Evolutionary conservation across 2,888 invertebrate genomes (phyloP).

Genomic region (Scaptomyza parva): DNA sequence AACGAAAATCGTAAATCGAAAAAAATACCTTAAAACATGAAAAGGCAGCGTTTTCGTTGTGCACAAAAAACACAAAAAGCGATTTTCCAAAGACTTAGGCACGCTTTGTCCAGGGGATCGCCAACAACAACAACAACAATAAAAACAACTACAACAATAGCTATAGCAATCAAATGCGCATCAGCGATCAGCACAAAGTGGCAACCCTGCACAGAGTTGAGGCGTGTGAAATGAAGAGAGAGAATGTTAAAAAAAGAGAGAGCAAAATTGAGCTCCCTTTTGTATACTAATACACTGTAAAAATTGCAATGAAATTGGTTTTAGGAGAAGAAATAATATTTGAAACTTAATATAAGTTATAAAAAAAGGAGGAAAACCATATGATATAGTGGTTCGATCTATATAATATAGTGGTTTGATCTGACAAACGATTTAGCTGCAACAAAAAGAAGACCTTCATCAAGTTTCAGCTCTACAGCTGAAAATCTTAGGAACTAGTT

Average conservation of each 20-base stretch:
- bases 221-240: constrained; percentile 47
- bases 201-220: constrained; percentile 14
- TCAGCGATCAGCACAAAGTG: constrained; percentile 64
- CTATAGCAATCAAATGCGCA: constrained; percentile 77
- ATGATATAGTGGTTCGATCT: too few relatives aligned
- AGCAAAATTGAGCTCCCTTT: constrained; percentile 27
- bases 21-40: constrained; percentile 16
- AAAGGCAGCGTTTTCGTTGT: constrained; percentile 49
- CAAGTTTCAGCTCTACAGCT: too few relatives aligned
- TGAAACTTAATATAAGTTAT: too few relatives aligned
- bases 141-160: constrained; percentile 9
- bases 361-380: too few relatives aligned
- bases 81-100: constrained; percentile 75
- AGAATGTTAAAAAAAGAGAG: constrained; percentile 25
- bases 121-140: constrained; percentile 12
- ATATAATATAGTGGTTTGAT: too few relatives aligned
- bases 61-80: constrained; percentile 50
- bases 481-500: too few relatives aligned
- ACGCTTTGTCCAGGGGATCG: constrained; percentile 50
- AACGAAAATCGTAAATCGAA: constrained; percentile 9
- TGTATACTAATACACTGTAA: not conserved
- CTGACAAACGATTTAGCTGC: too few relatives aligned
- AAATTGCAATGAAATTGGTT: too few relatives aligned
- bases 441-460: too few relatives aligned
- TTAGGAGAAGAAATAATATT: too few relatives aligned